These are phyloP conservation scores for Drosophila biarmipes DNA, from an alignment of 1,140 invertebrate species.

Conservation along the genomic window DNA sequence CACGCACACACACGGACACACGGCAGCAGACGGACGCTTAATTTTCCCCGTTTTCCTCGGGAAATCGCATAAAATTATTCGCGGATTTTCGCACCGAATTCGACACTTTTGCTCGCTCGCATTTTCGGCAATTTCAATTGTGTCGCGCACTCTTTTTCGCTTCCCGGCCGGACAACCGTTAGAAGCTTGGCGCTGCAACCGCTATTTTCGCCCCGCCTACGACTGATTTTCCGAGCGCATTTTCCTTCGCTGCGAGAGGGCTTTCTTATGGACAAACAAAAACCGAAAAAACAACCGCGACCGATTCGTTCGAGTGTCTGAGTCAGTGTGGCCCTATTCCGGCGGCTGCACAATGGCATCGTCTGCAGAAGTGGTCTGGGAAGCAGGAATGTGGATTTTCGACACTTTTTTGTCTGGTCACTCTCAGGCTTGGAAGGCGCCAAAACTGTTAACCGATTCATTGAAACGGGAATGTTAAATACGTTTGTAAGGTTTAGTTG, in stretches of 20 bases:
- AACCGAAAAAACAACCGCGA: slow-evolving; percentile 29
- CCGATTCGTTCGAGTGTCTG: slow-evolving; percentile 3
- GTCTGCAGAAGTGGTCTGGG: background rate
- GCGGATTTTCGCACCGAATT: slow-evolving; percentile 36
- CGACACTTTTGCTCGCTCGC: slow-evolving; percentile 39
- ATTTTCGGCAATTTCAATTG: slow-evolving; percentile 28
- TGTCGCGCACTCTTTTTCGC: slow-evolving; percentile 20
- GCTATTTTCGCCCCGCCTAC: slow-evolving; percentile 28
- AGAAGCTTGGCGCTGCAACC: slow-evolving; percentile 44
- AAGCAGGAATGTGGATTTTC: too few species aligned
- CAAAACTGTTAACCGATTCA: slow-evolving; percentile 2
- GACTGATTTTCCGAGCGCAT: slow-evolving; percentile 28
- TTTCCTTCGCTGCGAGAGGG: slow-evolving; percentile 25
- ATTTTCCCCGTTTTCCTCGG: slow-evolving; percentile 36
- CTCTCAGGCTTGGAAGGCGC: background rate
- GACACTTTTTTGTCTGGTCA: background rate
- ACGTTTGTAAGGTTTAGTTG: too few species aligned
- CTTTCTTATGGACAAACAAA: slow-evolving; percentile 54
- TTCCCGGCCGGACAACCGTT: slow-evolving; percentile 59
- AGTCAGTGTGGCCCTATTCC: background rate
- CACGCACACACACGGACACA: slow-evolving; percentile 43
- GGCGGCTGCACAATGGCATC: background rate
- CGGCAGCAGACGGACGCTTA: slow-evolving; percentile 56
- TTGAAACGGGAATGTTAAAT: background rate
- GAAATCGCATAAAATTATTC: slow-evolving; percentile 65